Conservation (phyloP, 2,113 vertebrate species). For the Octodon degus region DNA sequence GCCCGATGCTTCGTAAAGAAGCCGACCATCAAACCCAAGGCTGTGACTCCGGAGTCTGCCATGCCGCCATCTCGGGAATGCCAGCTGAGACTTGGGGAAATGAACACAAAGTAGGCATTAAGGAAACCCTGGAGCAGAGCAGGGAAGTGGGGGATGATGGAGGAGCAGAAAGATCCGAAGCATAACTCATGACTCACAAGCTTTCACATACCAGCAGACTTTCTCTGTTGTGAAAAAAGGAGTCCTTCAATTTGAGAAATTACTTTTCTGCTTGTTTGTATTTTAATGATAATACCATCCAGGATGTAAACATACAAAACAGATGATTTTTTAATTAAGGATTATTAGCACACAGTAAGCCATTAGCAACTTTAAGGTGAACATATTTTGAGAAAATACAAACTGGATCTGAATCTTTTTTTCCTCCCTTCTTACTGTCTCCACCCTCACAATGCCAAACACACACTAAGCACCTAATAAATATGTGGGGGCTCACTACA, state of each 20-base stretch:
- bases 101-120: background rate
- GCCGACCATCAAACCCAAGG: background rate
- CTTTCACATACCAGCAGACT: background rate
- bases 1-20: background rate
- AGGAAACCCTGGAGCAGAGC: background rate
- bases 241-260: background rate
- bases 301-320: constrained; percentile 32
- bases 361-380: background rate
- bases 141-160: background rate
- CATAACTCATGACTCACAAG: background rate
- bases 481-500: background rate
- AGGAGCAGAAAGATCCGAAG: background rate
- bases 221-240: background rate
- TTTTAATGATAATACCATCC: background rate
- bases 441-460: background rate
- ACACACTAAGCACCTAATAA: background rate
- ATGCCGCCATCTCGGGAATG: background rate
- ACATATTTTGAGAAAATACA: background rate
- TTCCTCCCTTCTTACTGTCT: background rate
- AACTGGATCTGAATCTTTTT: background rate
- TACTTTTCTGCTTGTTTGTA: background rate
- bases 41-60: background rate
- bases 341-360: background rate
- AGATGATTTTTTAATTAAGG: background rate
- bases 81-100: background rate